These are phyloP conservation scores for Ammodramus savannarum DNA, from an alignment of 2,113 vertebrate genomes.

Conservation along the genomic window DNA sequence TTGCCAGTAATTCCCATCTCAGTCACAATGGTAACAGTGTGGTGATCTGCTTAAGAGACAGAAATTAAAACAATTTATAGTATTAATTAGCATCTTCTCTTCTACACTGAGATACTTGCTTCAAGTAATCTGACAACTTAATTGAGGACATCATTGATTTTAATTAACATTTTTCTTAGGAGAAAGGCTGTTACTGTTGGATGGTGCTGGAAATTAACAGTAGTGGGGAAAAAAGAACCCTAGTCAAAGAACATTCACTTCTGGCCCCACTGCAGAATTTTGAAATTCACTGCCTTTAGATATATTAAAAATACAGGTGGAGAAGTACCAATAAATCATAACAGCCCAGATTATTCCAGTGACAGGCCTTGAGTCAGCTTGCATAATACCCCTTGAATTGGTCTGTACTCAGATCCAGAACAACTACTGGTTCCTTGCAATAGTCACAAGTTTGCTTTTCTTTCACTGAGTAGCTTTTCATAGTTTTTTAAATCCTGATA, in stretches of 20 bases:
- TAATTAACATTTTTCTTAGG: slow-evolving; percentile 28
- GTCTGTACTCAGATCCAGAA: not conserved
- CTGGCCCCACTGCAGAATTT: not conserved
- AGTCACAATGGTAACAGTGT: not conserved
- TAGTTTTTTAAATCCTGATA: not conserved
- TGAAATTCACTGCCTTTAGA: not conserved
- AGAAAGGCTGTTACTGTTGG: not conserved
- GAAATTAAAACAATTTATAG: slow-evolving; percentile 18
- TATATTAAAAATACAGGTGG: not conserved
- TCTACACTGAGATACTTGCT: not conserved
- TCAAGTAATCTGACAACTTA: not conserved
- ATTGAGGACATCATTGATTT: slow-evolving; percentile 26
- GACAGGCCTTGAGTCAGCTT: not conserved
- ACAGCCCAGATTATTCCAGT: not conserved
- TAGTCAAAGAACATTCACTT: not conserved
- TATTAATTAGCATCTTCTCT: slow-evolving; percentile 3
- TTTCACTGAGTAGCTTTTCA: not conserved
- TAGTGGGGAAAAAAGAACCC: not conserved
- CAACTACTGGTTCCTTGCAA: not conserved
- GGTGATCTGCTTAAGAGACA: not conserved
- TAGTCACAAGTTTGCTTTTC: not conserved
- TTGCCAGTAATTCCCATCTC: not conserved
- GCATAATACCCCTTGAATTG: not conserved
- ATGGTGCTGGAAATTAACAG: not conserved
- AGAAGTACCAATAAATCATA: not conserved